These are phyloP conservation scores for Mastomys natalensis DNA, from an alignment of 2,113 vertebrate species.

Conservation along the genomic window DNA sequence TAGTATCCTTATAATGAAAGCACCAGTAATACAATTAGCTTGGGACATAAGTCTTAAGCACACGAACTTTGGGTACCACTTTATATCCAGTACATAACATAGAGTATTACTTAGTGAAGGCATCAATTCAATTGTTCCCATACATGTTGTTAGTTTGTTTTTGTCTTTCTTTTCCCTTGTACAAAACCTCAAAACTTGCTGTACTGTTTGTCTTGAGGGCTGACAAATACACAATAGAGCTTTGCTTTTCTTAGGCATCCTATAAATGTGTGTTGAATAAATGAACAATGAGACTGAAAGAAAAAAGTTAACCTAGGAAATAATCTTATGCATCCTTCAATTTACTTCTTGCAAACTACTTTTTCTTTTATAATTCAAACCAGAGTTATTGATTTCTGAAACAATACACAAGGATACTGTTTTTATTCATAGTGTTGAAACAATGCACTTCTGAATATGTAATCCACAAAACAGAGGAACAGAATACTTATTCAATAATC, in stretches of 20 bases:
- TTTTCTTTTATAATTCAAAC: conserved; percentile 52
- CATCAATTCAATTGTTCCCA: not conserved
- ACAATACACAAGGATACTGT: not conserved
- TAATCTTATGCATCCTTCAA: not conserved
- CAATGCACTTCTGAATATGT: not conserved
- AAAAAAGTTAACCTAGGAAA: not conserved
- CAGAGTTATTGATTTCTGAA: not conserved
- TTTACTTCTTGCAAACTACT: not conserved
- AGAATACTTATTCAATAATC: conserved; percentile 11
- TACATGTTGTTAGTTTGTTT: not conserved
- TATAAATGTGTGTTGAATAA: not conserved
- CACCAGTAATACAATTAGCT: not conserved
- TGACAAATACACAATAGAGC: not conserved
- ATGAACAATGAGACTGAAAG: not conserved
- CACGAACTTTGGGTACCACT: not conserved
- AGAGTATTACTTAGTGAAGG: not conserved
- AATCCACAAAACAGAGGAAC: not conserved
- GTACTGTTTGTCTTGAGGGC: not conserved
- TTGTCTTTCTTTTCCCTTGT: not conserved
- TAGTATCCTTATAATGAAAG: not conserved
- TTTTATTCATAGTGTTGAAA: not conserved
- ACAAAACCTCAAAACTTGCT: conserved; percentile 1
- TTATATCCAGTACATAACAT: not conserved
- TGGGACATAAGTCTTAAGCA: not conserved
- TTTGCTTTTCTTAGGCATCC: not conserved